These are phyloP conservation scores for Torymus tubicola DNA, from an alignment of 2,888 invertebrate genomes.

Conservation along the genomic window DNA sequence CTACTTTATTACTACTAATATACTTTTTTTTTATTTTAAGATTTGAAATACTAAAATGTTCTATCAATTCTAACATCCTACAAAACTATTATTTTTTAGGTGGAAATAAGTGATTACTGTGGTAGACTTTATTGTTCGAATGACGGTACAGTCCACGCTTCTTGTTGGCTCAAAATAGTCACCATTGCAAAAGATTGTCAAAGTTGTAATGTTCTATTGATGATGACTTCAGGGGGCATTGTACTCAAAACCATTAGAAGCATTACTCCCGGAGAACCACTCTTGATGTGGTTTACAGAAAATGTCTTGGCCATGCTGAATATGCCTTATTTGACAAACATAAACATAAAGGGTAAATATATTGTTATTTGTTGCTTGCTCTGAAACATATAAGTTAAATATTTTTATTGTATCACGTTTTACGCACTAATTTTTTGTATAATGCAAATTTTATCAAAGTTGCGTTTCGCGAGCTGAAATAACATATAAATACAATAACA, in stretches of 20 bases:
- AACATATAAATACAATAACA: no score
- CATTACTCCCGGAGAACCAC: conserved; percentile 82
- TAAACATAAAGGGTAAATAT: conserved; percentile 87
- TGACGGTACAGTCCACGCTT: conserved; percentile 60
- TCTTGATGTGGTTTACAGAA: conserved; percentile 90
- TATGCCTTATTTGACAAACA: conserved; percentile 88
- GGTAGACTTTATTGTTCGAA: conserved; percentile 65
- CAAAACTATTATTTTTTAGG: conserved; percentile 55
- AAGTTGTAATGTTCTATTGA: conserved; percentile 81
- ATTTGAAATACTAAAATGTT: not conserved
- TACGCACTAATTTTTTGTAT: no score
- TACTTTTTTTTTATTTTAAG: conserved; percentile 38
- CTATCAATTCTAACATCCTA: not conserved
- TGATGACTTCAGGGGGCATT: conserved; percentile 65
- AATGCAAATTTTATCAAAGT: no score
- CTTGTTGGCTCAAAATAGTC: conserved; percentile 73
- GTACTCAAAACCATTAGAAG: conserved; percentile 77
- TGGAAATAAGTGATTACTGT: conserved; percentile 65
- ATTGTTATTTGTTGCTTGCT: no score
- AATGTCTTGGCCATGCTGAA: conserved; percentile 84
- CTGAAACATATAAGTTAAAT: no score
- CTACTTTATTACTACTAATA: conserved; percentile 14
- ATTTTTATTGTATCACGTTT: no score
- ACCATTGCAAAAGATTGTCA: conserved; percentile 83
- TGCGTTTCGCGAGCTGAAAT: no score